Base-by-base conservation (phyloP, 2,888 invertebrate genomes). In the Pseudoips prasinana region DNA sequence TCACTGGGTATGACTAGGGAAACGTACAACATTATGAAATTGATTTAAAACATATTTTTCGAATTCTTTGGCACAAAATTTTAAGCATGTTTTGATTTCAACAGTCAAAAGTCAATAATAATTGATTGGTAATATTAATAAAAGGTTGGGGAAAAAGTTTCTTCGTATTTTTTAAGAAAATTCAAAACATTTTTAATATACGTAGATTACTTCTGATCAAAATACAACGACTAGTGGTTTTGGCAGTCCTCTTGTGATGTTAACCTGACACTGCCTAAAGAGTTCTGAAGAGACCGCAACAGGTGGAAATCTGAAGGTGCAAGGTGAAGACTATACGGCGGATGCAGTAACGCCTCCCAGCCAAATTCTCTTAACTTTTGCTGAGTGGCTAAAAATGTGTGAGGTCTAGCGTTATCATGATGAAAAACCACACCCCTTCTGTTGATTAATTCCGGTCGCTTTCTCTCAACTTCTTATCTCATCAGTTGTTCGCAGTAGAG, bases 391-490 rank as follows among this genome's bases (percentile, higher is more conserved):
- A 42, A 36, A 39, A 33, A 46, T 46, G 45, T 28, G 27, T 45
- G 42, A 6, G 46, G 40, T 34, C 30, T 45, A 9, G 39, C 22
- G 42, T 47, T 51, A 29, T 51, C 47, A 26, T 51, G 39, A 28
- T 49, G 38, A 22, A 40, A 48, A 24, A 22, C 22, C 22, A 22
- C 22, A 22, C 20, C 22, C 28, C 24, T 24, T 25, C 6, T 29
- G 20, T 25, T 11, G 19, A 34, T 29, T 20, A 19, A 8, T 24
- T 43, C 22, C 25, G 37, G 44, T 37, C 22, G 22, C 22, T 22
- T 22, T 22, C 8, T 22, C 22, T 22, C 7, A n/a, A 22, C 28
- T 39, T 41, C 43, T 22, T 33, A 32, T 33, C 77, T 41, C 83
- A 44, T 46, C 22, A 46, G 44, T 33, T 46, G 37, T 32, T 45